phyloP scores from a whole-genome alignment of 2,113 vertebrate genomes.

The Anolis sagrei region DNA sequence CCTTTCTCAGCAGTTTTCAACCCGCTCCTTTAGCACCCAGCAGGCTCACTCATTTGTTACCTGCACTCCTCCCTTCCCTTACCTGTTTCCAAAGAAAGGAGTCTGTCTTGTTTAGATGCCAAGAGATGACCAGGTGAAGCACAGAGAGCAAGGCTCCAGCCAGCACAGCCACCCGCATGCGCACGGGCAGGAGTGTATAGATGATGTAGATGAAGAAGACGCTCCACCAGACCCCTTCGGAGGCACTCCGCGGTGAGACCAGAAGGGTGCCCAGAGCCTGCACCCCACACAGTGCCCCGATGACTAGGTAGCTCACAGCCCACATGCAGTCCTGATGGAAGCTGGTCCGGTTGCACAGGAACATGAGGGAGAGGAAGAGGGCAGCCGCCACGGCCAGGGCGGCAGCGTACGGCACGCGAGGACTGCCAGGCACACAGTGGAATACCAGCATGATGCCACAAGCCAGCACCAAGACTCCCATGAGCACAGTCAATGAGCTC shows the following conservation, averaged over 20 bases:
- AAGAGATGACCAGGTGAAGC: constrained; percentile 88
- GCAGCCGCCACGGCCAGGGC: constrained; percentile 85
- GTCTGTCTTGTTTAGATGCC: constrained; percentile 88
- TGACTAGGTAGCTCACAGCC: constrained; percentile 94
- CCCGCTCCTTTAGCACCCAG: not conserved
- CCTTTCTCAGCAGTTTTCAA: not conserved
- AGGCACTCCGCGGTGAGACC: constrained; percentile 86
- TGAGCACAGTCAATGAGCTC: constrained; percentile 95
- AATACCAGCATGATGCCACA: constrained; percentile 91
- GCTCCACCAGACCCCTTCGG: constrained; percentile 93
- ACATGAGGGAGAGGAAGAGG: constrained; percentile 92
- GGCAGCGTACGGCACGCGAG: constrained; percentile 78
- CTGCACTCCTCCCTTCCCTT: not conserved
- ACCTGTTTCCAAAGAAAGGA: constrained; percentile 96
- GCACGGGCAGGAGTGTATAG: constrained; percentile 94
- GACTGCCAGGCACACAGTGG: constrained; percentile 85
- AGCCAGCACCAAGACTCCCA: constrained; percentile 93
- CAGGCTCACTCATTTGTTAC: not conserved
- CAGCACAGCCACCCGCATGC: constrained; percentile 93
- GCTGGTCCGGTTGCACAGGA: constrained; percentile 92
- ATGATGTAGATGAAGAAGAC: constrained; percentile 98
- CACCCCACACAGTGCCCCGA: constrained; percentile 85
- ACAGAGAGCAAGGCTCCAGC: constrained; percentile 88
- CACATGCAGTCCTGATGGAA: constrained; percentile 98
- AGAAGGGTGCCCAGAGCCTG: constrained; percentile 87